Evolutionary conservation across 2,888 invertebrate species (phyloP).

Genomic region (Ophion ventricosus): DNA sequence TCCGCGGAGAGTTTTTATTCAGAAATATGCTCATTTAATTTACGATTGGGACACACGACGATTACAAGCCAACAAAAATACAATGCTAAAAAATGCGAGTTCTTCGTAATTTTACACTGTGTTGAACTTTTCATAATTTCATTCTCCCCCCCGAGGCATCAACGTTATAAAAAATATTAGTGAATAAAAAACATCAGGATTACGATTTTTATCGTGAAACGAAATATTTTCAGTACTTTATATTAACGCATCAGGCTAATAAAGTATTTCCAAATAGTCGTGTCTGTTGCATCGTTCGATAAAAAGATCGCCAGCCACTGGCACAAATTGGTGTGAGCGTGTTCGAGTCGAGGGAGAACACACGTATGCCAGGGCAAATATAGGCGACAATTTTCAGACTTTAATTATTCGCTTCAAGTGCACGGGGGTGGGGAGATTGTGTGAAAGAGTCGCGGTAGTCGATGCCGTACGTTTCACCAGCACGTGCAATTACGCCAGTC

Average conservation of each 20-base stretch:
- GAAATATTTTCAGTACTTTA: too few species aligned
- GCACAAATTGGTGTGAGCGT: conserved; percentile 33
- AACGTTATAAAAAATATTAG: too few species aligned
- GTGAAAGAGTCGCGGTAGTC: conserved; percentile 34
- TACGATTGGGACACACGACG: not conserved
- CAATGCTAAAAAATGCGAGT: not conserved
- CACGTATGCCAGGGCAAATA: not conserved
- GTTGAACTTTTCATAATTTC: not conserved
- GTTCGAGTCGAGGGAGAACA: conserved; percentile 26
- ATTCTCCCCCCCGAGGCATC: too few species aligned
- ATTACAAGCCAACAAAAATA: not conserved
- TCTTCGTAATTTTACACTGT: too few species aligned
- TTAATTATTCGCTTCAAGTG: conserved; percentile 59
- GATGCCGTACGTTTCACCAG: conserved; percentile 44
- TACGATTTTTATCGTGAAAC: too few species aligned
- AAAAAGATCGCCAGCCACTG: not conserved
- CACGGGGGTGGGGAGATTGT: conserved; percentile 21
- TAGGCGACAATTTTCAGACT: conserved; percentile 52
- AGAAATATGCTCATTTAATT: not conserved
- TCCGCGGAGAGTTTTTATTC: not conserved
- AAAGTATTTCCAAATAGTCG: not conserved
- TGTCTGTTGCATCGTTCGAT: not conserved
- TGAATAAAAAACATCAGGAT: too few species aligned
- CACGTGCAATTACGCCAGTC: conserved; percentile 57
- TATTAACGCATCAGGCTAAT: not conserved